Evolutionary conservation across 2,888 invertebrate species (phyloP).

Genomic region (Eugnorisma glareosa): DNA sequence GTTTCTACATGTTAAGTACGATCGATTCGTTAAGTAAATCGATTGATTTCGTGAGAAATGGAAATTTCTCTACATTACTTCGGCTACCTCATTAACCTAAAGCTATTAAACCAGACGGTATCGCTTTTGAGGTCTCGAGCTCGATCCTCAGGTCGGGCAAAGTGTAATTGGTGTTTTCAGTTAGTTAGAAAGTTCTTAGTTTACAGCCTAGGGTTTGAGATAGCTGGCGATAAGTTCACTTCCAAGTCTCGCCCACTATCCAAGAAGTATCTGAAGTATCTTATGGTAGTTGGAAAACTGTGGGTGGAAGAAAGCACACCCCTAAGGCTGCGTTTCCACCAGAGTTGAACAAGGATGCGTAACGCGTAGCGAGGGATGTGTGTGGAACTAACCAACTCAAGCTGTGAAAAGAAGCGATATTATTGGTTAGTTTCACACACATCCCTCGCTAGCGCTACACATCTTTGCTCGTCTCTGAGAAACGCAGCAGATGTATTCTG

Average conservation of each 20-base stretch:
- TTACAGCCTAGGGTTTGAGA: constrained; percentile 10
- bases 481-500: too few relatives aligned
- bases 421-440: too few relatives aligned
- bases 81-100: constrained; percentile 44
- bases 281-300: constrained; percentile 1
- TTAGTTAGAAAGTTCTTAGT: constrained; percentile 41
- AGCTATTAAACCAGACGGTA: constrained; percentile 37
- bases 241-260: constrained; percentile 18
- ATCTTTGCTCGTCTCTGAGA: too few relatives aligned
- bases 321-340: too few relatives aligned
- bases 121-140: constrained; percentile 41
- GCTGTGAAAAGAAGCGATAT: too few relatives aligned
- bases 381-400: too few relatives aligned
- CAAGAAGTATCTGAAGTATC: background rate
- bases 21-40: too few relatives aligned
- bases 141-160: constrained; percentile 4
- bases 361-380: too few relatives aligned
- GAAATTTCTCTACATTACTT: constrained; percentile 22
- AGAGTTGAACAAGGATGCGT: too few relatives aligned
- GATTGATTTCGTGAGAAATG: constrained; percentile 37
- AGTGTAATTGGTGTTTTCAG: constrained; percentile 51
- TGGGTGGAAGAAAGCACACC: constrained; percentile 8
- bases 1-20: background rate
- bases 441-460: too few relatives aligned
- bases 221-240: constrained; percentile 33